Base-by-base conservation (phyloP, 2,113 vertebrate species). In the Phalacrocorax brasilianus region DNA sequence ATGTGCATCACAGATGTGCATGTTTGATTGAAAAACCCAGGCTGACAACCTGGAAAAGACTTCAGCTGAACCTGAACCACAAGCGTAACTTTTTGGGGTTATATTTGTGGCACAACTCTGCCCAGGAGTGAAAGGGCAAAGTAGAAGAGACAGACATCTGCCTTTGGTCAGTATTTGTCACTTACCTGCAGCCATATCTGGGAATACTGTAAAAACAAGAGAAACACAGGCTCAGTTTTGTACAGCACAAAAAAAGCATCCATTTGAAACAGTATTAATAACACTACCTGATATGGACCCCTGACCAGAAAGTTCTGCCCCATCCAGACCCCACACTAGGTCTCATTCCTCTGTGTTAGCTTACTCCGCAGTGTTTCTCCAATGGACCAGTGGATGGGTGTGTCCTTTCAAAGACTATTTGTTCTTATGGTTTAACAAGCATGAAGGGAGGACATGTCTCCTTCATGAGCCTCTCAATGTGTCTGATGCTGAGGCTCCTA, bases 141-240 rank as follows among this genome's bases (percentile, higher is more conserved):
- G 49, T 2, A 76, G 67, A 71, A 93, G 30, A 73, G 63, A 74
- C 6, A 74, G 28, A 68, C 10, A 38, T 32, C 32, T 44, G 17
- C 8, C 24, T 58, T 44, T 38, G 38, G 28, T 80, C n/a, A 30
- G 22, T 45, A 62, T 83, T 80, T 55, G 12, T 67, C 63, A 55
- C 91, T 84, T 42, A 96, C 95, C 83, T 93, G 16, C 52, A 97
- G 76, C 95, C 91, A 93, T 89, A 95, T 92, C 63, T 81, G 83
- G 65, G 83, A 62, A 74, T 95, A 95, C 92, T 96, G 94, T 77
- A 44, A 92, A 93, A 88, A 70, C 9, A 70, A 94, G 18, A 95
- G 47, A 93, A 90, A 91, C 7, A 93, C 14, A n/a, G 67, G 6
- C 8, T 96, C 38, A 96, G 63, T 80, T 93, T 83, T 53, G 22